Conservation (phyloP, 2,888 invertebrate genomes). For the Hemaris fuciformis region DNA sequence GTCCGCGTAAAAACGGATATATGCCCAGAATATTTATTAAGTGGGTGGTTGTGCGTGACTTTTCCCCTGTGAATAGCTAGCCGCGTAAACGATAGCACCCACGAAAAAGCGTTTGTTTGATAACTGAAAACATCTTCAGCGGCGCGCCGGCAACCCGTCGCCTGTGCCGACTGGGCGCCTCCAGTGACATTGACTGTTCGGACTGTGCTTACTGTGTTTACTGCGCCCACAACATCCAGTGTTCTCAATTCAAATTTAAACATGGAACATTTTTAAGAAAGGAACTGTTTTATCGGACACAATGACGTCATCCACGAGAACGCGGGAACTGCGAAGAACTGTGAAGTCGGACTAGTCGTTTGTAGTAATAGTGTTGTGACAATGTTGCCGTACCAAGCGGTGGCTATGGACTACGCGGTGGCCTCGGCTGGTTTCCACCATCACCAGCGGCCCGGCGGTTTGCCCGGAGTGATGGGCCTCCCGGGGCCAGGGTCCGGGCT, state of each 20-base stretch:
- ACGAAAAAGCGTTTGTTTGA: conserved; percentile 70
- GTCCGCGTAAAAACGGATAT: conserved; percentile 82
- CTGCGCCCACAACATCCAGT: neutral
- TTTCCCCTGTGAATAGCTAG: conserved; percentile 77
- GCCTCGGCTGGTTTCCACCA: conserved; percentile 78
- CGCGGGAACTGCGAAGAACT: conserved; percentile 48
- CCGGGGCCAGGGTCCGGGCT: conserved; percentile 74
- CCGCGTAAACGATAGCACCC: conserved; percentile 69
- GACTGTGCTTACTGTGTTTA: conserved; percentile 19
- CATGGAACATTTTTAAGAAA: conserved; percentile 45
- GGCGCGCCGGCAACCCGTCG: conserved; percentile 31
- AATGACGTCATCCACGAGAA: conserved; percentile 31
- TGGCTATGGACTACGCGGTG: conserved; percentile 92
- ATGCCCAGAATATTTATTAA: conserved; percentile 84
- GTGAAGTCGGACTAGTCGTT: conserved; percentile 41
- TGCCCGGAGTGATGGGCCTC: conserved; percentile 82
- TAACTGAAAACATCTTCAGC: conserved; percentile 61
- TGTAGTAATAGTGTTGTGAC: conserved; percentile 45
- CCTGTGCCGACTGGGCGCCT: conserved; percentile 37
- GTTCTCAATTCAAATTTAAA: conserved; percentile 21
- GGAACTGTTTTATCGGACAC: conserved; percentile 22
- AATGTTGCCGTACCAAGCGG: conserved; percentile 94
- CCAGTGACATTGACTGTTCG: conserved; percentile 23
- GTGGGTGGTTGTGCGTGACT: conserved; percentile 81
- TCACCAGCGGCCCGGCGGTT: conserved; percentile 77